Percentiles rank a stretch among this genome's conserved stretches.
These are phyloP conservation scores for Egretta garzetta DNA, from an alignment of 2,113 vertebrate genomes.

Conservation along the genomic window DNA sequence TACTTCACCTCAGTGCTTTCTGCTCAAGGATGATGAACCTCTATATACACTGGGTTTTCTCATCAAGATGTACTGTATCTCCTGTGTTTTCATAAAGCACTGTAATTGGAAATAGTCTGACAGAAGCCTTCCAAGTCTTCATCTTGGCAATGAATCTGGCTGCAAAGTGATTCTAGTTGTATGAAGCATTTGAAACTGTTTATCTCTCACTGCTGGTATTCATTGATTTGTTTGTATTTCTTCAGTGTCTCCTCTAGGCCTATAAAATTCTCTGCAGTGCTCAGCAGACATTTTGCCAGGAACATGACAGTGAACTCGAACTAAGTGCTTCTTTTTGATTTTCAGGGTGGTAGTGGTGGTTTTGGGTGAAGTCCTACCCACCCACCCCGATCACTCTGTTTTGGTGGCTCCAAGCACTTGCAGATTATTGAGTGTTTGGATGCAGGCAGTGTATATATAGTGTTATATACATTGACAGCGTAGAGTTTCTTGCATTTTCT, in stretches of 20 bases:
- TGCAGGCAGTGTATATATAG: not conserved
- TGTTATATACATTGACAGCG: not conserved
- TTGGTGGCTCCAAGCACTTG: not conserved
- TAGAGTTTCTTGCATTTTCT: not conserved
- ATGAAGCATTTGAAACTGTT: constrained; percentile 70
- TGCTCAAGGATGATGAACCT: constrained; percentile 19
- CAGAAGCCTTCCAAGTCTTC: constrained; percentile 53
- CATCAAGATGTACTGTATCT: not conserved
- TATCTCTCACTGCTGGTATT: constrained; percentile 64
- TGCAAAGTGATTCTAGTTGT: constrained; percentile 56
- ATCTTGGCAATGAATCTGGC: constrained; percentile 58
- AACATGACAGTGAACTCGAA: constrained; percentile 17
- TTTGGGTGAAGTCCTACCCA: not conserved
- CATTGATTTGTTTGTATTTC: constrained; percentile 73
- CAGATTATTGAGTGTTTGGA: not conserved
- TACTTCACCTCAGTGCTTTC: constrained; percentile 34
- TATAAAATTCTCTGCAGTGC: constrained; percentile 60
- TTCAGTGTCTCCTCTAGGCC: constrained; percentile 44
- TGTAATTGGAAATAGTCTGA: constrained; percentile 49
- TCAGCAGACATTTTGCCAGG: constrained; percentile 16
- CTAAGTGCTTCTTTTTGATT: not conserved
- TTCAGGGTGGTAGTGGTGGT: not conserved
- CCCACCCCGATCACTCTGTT: not conserved
- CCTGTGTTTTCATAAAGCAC: constrained; percentile 41
- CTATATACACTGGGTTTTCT: constrained; percentile 50